Evolutionary conservation across 2,888 invertebrate species (phyloP).

Genomic region (Conomelus anceps): DNA sequence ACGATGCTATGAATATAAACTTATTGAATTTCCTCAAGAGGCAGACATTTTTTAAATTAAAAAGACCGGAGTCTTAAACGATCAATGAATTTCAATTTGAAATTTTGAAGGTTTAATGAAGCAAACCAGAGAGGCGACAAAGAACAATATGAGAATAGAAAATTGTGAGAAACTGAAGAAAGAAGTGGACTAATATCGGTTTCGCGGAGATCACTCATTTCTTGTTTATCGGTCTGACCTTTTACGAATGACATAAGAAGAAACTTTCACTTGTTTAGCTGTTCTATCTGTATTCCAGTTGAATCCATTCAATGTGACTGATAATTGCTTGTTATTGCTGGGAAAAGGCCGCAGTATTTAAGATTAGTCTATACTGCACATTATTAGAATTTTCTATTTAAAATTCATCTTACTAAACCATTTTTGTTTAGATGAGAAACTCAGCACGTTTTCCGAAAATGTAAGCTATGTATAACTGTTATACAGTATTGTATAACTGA

Average conservation of each 20-base stretch:
- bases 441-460: no score
- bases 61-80: no score
- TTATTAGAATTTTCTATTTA: neutral
- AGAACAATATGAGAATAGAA: neutral
- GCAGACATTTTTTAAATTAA: no score
- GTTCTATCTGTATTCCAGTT: neutral
- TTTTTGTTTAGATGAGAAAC: no score
- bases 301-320: neutral
- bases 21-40: no score
- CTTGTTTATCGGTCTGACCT: neutral
- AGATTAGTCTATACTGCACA: neutral
- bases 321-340: neutral
- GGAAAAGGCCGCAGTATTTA: neutral
- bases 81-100: neutral
- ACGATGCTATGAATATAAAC: no score
- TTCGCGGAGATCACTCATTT: neutral
- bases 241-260: neutral
- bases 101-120: neutral
- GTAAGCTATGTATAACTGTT: no score
- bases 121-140: neutral
- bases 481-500: no score
- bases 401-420: neutral
- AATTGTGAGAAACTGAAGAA: neutral
- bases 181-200: neutral
- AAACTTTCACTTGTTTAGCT: neutral